A percentile compares a stretch with the other conserved stretches of the same genome.
These are phyloP conservation scores for Penaeus chinensis DNA, from an alignment of 1,140 invertebrate species.

Conservation along the genomic window DNA sequence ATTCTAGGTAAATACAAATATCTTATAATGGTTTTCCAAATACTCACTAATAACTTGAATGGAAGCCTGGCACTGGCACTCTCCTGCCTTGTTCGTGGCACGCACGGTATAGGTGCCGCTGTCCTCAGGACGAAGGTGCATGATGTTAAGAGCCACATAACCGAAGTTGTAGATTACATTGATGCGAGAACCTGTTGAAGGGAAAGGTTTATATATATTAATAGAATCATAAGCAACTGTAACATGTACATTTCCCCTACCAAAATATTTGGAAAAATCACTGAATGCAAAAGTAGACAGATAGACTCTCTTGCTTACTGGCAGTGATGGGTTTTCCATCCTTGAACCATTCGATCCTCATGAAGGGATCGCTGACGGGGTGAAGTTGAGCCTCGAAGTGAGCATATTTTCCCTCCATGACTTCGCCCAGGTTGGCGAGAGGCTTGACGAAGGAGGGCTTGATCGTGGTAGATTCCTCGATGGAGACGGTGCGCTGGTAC, in stretches of 20 bases:
- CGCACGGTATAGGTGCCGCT: slow-evolving; percentile 90
- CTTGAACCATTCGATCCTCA: slow-evolving; percentile 99
- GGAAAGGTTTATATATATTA: not conserved
- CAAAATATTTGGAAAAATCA: not conserved
- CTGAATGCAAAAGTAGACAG: too few species aligned
- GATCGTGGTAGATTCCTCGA: slow-evolving; percentile 73
- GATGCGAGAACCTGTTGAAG: slow-evolving; percentile 68
- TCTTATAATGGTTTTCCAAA: not conserved
- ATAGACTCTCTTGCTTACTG: slow-evolving; percentile 71
- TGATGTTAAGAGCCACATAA: slow-evolving; percentile 96
- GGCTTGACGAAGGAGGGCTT: slow-evolving; percentile 87
- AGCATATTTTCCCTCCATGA: slow-evolving; percentile 88
- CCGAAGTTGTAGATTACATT: slow-evolving; percentile 73
- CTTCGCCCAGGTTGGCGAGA: slow-evolving; percentile 86
- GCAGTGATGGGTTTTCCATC: slow-evolving; percentile 93
- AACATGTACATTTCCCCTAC: not conserved
- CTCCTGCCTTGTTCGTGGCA: slow-evolving; percentile 87
- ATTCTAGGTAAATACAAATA: not conserved
- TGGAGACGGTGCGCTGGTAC: slow-evolving; percentile 86
- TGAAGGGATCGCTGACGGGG: slow-evolving; percentile 95
- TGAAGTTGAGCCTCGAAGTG: slow-evolving; percentile 95
- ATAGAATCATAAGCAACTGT: not conserved
- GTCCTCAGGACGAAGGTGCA: slow-evolving; percentile 95
- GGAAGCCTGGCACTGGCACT: slow-evolving; percentile 87
- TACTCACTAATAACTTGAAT: slow-evolving; percentile 69